Evolutionary conservation across 2,888 invertebrate species (phyloP), one percentile per base, ranked within the genome.

Genomic region (Limnephilus auricula): DNA sequence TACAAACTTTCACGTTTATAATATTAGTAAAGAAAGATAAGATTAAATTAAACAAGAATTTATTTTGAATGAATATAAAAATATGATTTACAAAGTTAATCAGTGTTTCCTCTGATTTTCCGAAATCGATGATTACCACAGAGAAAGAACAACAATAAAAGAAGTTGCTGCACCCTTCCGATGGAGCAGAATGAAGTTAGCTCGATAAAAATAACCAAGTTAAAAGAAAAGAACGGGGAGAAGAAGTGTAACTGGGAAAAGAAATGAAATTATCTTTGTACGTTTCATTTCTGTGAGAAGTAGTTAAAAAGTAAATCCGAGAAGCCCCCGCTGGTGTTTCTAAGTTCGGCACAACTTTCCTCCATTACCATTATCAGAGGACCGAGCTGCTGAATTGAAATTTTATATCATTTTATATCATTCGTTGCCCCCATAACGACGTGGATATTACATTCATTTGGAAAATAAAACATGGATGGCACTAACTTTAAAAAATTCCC

Each of bases 191-290:
- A 84, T 87, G 90, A 92, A 92, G 92, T 92, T 91, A 91, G 83
- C 65, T 80, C 91, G 92, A 92, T 92, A 92, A 92, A 92, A 92
- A 92, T 91, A 92, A 92, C 91, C 78, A 91, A 92, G 87, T 87
- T 86, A 50, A 83, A 89, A 79, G 40, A 65, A 89, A 90, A 80
- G 40, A 89, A 80, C 34, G 91, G 82, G 86, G 86, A 90, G n/a
- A 65, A n/a, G 25, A 92, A 92, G 89, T 90, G 91, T 89, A 82
- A 45, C 83, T 80, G 90, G 89, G 79, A 92, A 89, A 90, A 89
- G 91, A 93, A 93, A 93, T 93, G 93, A 93, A 93, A 93, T 93
- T 93, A 93, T 93, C 92, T 92, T 92, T 91, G 92, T 91, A 91
- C 92, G 92, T 92, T 92, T 92, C 92, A 92, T 92, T 92, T 90